A percentile compares a stretch with the other conserved stretches of the same genome.
These are phyloP conservation scores for Aspidiotus rigidus DNA, from an alignment of 2,888 invertebrate species.

Conservation along the genomic window DNA sequence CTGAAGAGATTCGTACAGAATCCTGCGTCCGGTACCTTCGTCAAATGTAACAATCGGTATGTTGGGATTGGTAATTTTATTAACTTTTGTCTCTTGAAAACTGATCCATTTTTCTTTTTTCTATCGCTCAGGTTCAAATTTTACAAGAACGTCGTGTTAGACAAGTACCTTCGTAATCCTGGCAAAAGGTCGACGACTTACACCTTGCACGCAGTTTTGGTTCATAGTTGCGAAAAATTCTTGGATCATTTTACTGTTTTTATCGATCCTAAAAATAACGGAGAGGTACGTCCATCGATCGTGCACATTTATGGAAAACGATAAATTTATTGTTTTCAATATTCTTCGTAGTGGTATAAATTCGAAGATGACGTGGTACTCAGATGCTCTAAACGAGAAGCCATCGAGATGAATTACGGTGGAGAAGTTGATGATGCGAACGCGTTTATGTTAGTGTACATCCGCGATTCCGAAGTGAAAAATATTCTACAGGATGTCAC, in stretches of 20 bases:
- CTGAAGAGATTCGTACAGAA: too few relatives aligned
- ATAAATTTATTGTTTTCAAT: too few relatives aligned
- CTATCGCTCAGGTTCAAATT: slow-evolving; percentile 95
- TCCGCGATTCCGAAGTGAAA: slow-evolving; percentile 76
- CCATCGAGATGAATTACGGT: slow-evolving; percentile 95
- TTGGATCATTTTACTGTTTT: slow-evolving; percentile 99
- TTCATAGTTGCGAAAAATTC: slow-evolving; percentile 99
- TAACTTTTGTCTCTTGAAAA: too few relatives aligned
- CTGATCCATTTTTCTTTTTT: too few relatives aligned
- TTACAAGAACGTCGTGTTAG: slow-evolving; percentile 83
- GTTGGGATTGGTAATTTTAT: too few relatives aligned
- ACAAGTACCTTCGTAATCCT: slow-evolving; percentile 71
- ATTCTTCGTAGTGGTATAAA: slow-evolving; percentile 99
- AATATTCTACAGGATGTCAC: slow-evolving; percentile 83
- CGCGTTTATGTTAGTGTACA: slow-evolving; percentile 99
- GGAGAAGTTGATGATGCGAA: slow-evolving; percentile 94
- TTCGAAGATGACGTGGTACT: slow-evolving; percentile 99
- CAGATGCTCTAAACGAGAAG: slow-evolving; percentile 87
- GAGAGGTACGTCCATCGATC: slow-evolving; percentile 56
- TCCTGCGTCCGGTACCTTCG: too few relatives aligned
- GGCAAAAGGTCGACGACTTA: slow-evolving; percentile 75
- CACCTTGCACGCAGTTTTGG: slow-evolving; percentile 89
- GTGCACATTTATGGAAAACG: too few relatives aligned
- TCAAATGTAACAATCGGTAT: too few relatives aligned
- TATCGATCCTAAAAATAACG: slow-evolving; percentile 92